Percentiles rank a stretch among this genome's conserved stretches.
Conservation (phyloP, 2,797 vertebrate genomes). For the Phataginus tricuspis region DNA sequence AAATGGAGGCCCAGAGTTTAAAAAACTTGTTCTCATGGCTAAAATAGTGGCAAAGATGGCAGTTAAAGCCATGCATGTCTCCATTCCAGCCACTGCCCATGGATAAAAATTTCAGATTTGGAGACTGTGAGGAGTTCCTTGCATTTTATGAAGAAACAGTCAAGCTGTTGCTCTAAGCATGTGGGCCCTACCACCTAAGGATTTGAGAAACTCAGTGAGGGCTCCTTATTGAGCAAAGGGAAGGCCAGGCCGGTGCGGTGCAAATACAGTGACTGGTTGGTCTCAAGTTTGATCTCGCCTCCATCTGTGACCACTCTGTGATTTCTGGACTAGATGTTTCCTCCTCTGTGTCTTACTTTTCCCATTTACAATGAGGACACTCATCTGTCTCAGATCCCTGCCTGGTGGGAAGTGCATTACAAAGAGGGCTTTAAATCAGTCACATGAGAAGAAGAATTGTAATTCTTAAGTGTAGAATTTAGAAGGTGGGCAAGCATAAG, state of each 20-base stretch:
- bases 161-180: not conserved
- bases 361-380: not conserved
- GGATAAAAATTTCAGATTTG: not conserved
- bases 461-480: not conserved
- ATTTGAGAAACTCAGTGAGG: not conserved
- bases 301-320: not conserved
- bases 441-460: not conserved
- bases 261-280: not conserved
- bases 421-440: not conserved
- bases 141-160: not conserved
- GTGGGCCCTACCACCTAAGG: not conserved
- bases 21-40: not conserved
- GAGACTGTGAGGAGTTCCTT: not conserved
- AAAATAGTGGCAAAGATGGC: not conserved
- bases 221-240: not conserved
- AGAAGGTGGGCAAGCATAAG: not conserved
- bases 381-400: not conserved
- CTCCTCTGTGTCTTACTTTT: not conserved
- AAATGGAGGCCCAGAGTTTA: not conserved
- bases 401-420: not conserved
- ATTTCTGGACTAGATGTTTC: not conserved
- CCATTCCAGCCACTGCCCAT: not conserved
- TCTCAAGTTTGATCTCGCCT: not conserved
- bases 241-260: not conserved
- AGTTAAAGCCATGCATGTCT: not conserved